Conservation (phyloP, 2,888 invertebrate species). For the Mythimna albipuncta region DNA sequence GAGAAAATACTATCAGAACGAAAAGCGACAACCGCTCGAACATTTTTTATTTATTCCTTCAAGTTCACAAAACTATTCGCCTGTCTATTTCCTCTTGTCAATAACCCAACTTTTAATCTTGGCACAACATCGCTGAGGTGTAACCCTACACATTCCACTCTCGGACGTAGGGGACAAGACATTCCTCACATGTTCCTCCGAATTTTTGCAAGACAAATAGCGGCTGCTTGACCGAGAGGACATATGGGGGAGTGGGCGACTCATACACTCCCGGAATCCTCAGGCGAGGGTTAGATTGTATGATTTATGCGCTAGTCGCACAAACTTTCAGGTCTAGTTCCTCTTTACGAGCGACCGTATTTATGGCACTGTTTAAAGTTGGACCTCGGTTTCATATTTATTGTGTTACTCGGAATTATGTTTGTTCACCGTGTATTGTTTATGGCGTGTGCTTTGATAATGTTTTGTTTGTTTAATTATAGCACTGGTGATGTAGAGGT, state of each 20-base stretch:
- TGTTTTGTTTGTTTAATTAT: slow-evolving; percentile 29
- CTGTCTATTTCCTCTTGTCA: slow-evolving; percentile 45
- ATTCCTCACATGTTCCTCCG: slow-evolving; percentile 83
- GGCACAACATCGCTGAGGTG: slow-evolving; percentile 59
- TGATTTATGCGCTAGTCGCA: slow-evolving; percentile 74
- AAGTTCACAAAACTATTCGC: slow-evolving; percentile 41
- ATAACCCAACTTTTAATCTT: slow-evolving; percentile 65
- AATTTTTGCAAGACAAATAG: slow-evolving; percentile 90
- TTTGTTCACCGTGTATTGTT: slow-evolving; percentile 61
- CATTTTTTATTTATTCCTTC: slow-evolving; percentile 1
- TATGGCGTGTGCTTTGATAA: slow-evolving; percentile 38
- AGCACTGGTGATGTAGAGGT: neutral
- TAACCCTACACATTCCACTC: slow-evolving; percentile 75
- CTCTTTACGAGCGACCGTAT: slow-evolving; percentile 81
- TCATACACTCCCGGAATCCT: slow-evolving; percentile 83
- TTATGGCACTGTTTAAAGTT: slow-evolving; percentile 82
- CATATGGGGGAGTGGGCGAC: slow-evolving; percentile 80
- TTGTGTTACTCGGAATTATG: slow-evolving; percentile 71
- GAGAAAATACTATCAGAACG: neutral
- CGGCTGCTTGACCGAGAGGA: slow-evolving; percentile 86
- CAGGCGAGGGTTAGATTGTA: slow-evolving; percentile 70
- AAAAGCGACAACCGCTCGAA: slow-evolving; percentile 1
- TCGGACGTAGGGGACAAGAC: slow-evolving; percentile 74
- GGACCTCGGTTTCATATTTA: slow-evolving; percentile 65
- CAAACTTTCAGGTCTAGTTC: slow-evolving; percentile 73